Evolutionary conservation across 2,113 vertebrate genomes (phyloP), one percentile per base, ranked within the genome.

Genomic region (Microcebus ravelobensis): DNA sequence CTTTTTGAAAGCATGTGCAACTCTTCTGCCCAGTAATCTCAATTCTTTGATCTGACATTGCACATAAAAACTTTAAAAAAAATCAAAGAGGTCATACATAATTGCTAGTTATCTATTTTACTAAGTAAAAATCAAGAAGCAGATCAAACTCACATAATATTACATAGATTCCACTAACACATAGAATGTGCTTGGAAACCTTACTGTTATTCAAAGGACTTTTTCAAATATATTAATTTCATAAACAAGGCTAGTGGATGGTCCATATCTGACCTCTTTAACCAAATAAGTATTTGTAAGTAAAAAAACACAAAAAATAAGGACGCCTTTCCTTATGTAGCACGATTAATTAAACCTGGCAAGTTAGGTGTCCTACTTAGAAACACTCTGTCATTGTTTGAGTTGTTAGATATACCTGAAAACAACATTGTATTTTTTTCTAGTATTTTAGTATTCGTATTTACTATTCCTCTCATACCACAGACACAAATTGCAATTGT

Each of bases 111-210:
- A 3, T 39, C 4, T 20, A 70, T 76, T 92, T 95, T 80, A 17
- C 17, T 77, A 86, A 61, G 29, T 87, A 76, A 95, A 96, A 87
- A 61, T 87, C 34, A 83, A 91, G 86, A 65, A 2, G 84, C 15
- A 86, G 21, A 29, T 27, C 25, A 50, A 83, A 65, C 3, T 65
- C 27, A 81, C 27, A 93, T 71, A 77, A 73, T 84, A 76, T 59
- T 23, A 91, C 5, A 71, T 77, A 81, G 25, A 85, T 84, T 73
- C 6, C 8, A 87, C 29, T 67, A 79, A 77, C 67, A 71, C 0
- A 74, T 34, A 34, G 3, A 86, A 80, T 65, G 17, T 71, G 31
- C 6, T 93, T 88, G 29, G 42, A 82, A 95, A 96, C 48, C 65
- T 63, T 36, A 59, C 7, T 59, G 1, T 23, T 77, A 55, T 6